Evolutionary conservation across 2,888 invertebrate species (phyloP).

Genomic region (Elmis aenea): DNA sequence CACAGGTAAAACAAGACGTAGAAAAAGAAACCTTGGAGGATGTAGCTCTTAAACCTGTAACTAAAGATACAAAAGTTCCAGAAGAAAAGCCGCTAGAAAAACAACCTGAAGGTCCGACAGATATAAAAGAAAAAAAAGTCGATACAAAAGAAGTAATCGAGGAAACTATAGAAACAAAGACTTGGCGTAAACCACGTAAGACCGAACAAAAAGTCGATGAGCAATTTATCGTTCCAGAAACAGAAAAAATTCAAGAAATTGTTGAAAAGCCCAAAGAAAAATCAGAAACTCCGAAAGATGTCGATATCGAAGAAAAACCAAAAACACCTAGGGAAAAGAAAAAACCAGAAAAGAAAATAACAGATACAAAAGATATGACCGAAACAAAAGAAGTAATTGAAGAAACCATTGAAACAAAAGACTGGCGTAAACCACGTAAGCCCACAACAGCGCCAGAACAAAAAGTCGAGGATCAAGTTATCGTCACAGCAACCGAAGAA

Average conservation of each 20-base stretch:
- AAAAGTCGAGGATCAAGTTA: slow-evolving; percentile 12
- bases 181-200: slow-evolving; percentile 28
- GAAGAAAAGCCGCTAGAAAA: slow-evolving; percentile 2
- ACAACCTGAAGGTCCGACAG: neutral
- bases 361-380: slow-evolving; percentile 8
- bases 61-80: neutral
- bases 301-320: too few relatives aligned
- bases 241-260: slow-evolving; percentile 46
- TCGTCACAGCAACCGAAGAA: slow-evolving; percentile 9
- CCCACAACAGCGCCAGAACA: too few relatives aligned
- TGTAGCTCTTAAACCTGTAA: slow-evolving; percentile 10
- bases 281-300: too few relatives aligned
- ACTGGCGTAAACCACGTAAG: slow-evolving; percentile 8
- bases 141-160: slow-evolving; percentile 34
- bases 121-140: neutral
- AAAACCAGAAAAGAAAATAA: too few relatives aligned
- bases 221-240: too few relatives aligned
- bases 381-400: slow-evolving; percentile 9
- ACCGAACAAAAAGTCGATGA: too few relatives aligned
- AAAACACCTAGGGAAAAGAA: slow-evolving; percentile 6
- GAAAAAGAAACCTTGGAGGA: slow-evolving; percentile 8
- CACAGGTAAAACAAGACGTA: slow-evolving; percentile 4
- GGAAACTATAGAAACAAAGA: slow-evolving; percentile 43
- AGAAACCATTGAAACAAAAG: slow-evolving; percentile 12
- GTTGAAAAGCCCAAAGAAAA: slow-evolving; percentile 32